phyloP scores from a whole-genome alignment of 2,888 invertebrate genomes.

The Xanthostigma xanthostigma region DNA sequence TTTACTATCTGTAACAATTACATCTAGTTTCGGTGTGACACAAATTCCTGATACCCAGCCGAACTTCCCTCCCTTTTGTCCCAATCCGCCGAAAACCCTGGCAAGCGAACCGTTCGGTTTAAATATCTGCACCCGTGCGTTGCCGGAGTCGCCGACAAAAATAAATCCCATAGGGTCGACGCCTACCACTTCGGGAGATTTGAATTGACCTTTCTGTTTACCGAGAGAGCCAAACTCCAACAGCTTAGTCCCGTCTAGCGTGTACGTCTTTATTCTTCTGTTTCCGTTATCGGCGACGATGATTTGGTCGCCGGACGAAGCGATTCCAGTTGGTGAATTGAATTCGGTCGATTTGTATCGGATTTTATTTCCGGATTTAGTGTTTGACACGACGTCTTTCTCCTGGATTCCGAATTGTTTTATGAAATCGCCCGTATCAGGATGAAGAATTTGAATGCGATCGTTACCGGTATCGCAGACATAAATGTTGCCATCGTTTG shows the following conservation, averaged over 20 bases:
- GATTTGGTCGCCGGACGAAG: conserved; percentile 35
- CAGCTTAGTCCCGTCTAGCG: conserved; percentile 37
- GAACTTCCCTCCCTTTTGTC: conserved; percentile 34
- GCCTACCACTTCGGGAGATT: conserved; percentile 56
- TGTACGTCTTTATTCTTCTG: conserved; percentile 47
- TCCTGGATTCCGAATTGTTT: conserved; percentile 38
- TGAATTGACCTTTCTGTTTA: conserved; percentile 49
- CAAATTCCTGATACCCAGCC: conserved; percentile 56
- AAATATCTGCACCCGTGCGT: conserved; percentile 61
- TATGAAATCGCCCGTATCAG: conserved; percentile 42
- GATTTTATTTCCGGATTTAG: too few species aligned
- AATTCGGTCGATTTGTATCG: conserved; percentile 34
- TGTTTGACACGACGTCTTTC: too few species aligned
- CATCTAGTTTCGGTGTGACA: conserved; percentile 41
- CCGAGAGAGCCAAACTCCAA: conserved; percentile 52
- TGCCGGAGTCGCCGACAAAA: conserved; percentile 65
- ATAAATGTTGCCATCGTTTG: conserved; percentile 41
- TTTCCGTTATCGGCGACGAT: conserved; percentile 58
- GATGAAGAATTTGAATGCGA: conserved; percentile 41
- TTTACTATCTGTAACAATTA: conserved; percentile 45
- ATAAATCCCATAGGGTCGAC: conserved; percentile 60
- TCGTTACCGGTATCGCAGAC: conserved; percentile 70
- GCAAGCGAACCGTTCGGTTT: conserved; percentile 52
- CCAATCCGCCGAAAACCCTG: conserved; percentile 44
- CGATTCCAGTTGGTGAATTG: conserved; percentile 56